These are phyloP conservation scores for Thryonomys swinderianus DNA, from an alignment of 2,113 vertebrate genomes.

Conservation along the genomic window DNA sequence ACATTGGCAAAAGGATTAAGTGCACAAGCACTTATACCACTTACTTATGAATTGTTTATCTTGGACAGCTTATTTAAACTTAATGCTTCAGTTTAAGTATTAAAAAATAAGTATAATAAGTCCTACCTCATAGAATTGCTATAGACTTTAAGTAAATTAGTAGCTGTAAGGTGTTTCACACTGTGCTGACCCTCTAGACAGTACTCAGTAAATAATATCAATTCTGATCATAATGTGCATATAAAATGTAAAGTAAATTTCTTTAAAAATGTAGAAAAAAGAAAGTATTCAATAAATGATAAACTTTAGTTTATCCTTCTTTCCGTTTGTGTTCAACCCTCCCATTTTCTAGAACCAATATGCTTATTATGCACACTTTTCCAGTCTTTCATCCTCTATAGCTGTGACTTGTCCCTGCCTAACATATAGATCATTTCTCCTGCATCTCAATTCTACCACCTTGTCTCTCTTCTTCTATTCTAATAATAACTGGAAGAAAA, in stretches of 20 bases:
- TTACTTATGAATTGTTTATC: neutral
- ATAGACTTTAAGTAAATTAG: neutral
- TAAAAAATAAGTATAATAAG: slow-evolving; percentile 5
- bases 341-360: neutral
- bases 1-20: neutral
- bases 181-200: neutral
- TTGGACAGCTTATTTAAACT: neutral
- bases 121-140: neutral
- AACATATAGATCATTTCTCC: neutral
- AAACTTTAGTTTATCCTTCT: neutral
- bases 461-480: neutral
- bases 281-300: neutral
- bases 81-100: neutral
- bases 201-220: neutral
- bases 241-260: too few species aligned
- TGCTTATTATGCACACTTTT: neutral
- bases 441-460: neutral
- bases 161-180: neutral
- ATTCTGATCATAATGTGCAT: too few species aligned
- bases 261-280: neutral
- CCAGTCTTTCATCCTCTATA: neutral
- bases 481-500: neutral
- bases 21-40: neutral
- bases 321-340: neutral
- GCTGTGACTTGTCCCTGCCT: neutral